Percentiles rank a stretch among this genome's conserved stretches.
Evolutionary conservation across 2,888 invertebrate species (phyloP).

Genomic region (Hirtodrosophila confusa): DNA sequence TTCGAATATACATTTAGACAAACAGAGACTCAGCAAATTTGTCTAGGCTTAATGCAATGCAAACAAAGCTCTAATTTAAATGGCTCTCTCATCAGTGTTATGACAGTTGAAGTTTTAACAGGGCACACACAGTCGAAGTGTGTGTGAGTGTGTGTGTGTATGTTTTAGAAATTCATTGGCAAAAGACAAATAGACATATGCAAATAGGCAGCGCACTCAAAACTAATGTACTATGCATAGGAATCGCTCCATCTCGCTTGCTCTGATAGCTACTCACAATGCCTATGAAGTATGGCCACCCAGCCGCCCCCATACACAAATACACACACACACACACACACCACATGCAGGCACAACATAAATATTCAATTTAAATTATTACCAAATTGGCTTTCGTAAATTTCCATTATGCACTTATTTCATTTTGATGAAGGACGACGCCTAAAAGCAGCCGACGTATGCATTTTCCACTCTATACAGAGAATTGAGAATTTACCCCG

Average conservation of each 20-base stretch:
- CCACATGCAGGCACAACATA: slow-evolving; percentile 55
- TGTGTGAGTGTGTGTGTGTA: slow-evolving; percentile 5
- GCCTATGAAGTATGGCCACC: slow-evolving; percentile 39
- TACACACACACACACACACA: neutral
- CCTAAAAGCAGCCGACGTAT: slow-evolving; percentile 55
- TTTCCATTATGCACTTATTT: slow-evolving; percentile 79
- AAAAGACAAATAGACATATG: slow-evolving; percentile 74
- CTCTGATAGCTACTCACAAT: slow-evolving; percentile 30
- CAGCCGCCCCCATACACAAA: slow-evolving; percentile 10
- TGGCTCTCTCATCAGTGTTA: slow-evolving; percentile 68
- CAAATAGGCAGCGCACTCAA: slow-evolving; percentile 71
- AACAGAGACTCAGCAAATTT: slow-evolving; percentile 60
- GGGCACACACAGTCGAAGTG: slow-evolving; percentile 19
- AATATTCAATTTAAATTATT: slow-evolving; percentile 80
- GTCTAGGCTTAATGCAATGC: slow-evolving; percentile 69
- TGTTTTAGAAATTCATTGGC: slow-evolving; percentile 72
- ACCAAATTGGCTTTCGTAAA: slow-evolving; percentile 77
- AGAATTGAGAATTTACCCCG: slow-evolving; percentile 17
- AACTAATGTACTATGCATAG: slow-evolving; percentile 71
- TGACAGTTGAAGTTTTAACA: slow-evolving; percentile 77
- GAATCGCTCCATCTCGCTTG: slow-evolving; percentile 22
- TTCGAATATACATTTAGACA: slow-evolving; percentile 13
- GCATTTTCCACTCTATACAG: slow-evolving; percentile 31
- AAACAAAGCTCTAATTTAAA: slow-evolving; percentile 75
- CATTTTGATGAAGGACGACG: slow-evolving; percentile 48